Percentiles rank a stretch among this genome's conserved stretches.
Conservation (phyloP, 2,113 vertebrate species). For the Trematomus loennbergii region DNA sequence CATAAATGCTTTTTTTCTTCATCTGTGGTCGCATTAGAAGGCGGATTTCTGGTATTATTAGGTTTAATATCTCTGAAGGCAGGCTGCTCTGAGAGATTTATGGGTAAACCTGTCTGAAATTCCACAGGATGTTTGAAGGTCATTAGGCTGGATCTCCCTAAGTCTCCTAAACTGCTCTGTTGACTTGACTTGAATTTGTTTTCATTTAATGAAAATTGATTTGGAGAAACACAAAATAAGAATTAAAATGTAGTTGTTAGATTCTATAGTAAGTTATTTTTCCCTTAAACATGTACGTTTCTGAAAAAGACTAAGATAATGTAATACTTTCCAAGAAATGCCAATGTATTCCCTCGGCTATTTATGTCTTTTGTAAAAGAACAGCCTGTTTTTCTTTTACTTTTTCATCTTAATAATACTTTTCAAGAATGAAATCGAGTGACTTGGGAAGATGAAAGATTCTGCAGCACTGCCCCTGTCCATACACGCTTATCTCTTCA, state of each 20-base stretch:
- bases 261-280: background rate
- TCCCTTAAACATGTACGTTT: background rate
- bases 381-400: background rate
- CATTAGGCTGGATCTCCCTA: background rate
- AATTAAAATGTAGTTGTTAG: too few species aligned
- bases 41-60: constrained; percentile 30
- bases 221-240: background rate
- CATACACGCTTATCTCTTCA: constrained; percentile 47
- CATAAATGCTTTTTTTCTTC: constrained; percentile 23
- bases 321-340: background rate
- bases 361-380: background rate
- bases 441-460: background rate
- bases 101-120: constrained; percentile 39
- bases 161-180: background rate
- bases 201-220: background rate
- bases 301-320: background rate
- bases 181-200: constrained; percentile 2
- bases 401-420: too few species aligned
- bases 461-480: constrained; percentile 16
- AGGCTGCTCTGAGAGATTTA: background rate
- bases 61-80: too few species aligned
- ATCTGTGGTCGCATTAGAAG: constrained; percentile 8
- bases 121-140: constrained; percentile 23
- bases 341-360: background rate
- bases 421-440: background rate